Conservation (phyloP, 2,888 invertebrate genomes). For the Entomobrya multifasciata region DNA sequence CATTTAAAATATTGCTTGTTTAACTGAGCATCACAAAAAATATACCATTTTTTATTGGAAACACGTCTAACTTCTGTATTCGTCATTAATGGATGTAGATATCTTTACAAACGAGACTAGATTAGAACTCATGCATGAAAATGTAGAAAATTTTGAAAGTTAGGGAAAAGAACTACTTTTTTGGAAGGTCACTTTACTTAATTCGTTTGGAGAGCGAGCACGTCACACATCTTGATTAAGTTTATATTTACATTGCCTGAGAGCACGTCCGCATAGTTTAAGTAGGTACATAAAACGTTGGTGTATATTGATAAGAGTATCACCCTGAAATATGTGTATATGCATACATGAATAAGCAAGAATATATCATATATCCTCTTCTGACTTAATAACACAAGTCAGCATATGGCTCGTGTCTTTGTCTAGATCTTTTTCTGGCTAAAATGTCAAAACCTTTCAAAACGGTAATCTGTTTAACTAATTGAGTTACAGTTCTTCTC, state of each 20-base stretch:
- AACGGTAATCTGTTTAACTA: constrained; percentile 71
- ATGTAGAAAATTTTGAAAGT: neutral
- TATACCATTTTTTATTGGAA: too few species aligned
- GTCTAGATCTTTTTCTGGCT: constrained; percentile 57
- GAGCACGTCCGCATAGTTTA: constrained; percentile 12
- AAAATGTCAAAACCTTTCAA: constrained; percentile 75
- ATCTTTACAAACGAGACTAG: too few species aligned
- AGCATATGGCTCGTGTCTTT: constrained; percentile 73
- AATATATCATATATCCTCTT: too few species aligned
- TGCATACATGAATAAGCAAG: neutral
- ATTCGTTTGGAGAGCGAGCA: constrained; percentile 26
- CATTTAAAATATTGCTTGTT: constrained; percentile 6
- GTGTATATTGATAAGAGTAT: constrained; percentile 1
- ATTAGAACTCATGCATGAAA: constrained; percentile 16
- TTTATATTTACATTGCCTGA: constrained; percentile 9
- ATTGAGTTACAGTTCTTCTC: constrained; percentile 64
- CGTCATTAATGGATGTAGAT: too few species aligned
- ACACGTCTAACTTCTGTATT: too few species aligned
- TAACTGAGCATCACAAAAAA: too few species aligned
- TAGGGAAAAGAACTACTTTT: neutral
- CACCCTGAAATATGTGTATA: neutral
- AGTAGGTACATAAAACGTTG: too few species aligned
- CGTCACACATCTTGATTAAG: constrained; percentile 16
- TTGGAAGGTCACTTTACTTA: constrained; percentile 9
- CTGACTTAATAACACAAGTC: neutral